Evolutionary conservation across 1,140 invertebrate species (phyloP), one percentile per base, ranked within the genome.

Genomic region (Cardiocondyla obscurior): DNA sequence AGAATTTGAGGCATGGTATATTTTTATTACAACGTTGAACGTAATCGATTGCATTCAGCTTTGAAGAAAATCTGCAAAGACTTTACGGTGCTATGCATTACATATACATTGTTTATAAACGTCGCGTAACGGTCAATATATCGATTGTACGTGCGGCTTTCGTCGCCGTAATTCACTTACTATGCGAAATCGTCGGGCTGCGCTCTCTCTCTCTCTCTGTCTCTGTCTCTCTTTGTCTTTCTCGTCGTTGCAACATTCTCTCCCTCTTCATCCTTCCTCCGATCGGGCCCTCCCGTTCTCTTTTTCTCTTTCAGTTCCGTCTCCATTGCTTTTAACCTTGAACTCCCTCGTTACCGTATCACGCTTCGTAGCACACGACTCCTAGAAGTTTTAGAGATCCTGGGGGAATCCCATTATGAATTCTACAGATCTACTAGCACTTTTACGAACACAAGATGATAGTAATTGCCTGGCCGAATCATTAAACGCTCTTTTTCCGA

Each of bases 301-400:
- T 62, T 22, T 28, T 1, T 55, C 73, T 64, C 58, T 74, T 74
- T 74, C 25, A 28, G 53, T 81, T 81, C 81, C 79, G 64, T 87
- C 86, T 85, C 74, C 87, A 65, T 82, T 77, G 77, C 83, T 83
- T 72, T 88, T 88, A 87, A 88, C 88, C 85, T 84, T 87, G 83
- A 90, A 90, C 84, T 88, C 82, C 77, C 86, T 88, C 88, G 87
- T 88, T 87, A 89, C 85, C 85, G 86, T 89, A 84, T 85, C 88
- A 89, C 88, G 85, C 86, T 88, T 64, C 72, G 51, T 65, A 77
- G 85, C 86, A 49, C 85, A 88, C 85, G 82, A 73, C 73, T 88
- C 77, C 85, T 74, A 87, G 85, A 88, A 88, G 76, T 87, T 88
- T 88, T 84, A 88, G 87, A 87, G 85, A 88, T 87, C 87, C 87